phyloP scores from a whole-genome alignment of 2,113 vertebrate genomes.

The Leucopsar rothschildi region DNA sequence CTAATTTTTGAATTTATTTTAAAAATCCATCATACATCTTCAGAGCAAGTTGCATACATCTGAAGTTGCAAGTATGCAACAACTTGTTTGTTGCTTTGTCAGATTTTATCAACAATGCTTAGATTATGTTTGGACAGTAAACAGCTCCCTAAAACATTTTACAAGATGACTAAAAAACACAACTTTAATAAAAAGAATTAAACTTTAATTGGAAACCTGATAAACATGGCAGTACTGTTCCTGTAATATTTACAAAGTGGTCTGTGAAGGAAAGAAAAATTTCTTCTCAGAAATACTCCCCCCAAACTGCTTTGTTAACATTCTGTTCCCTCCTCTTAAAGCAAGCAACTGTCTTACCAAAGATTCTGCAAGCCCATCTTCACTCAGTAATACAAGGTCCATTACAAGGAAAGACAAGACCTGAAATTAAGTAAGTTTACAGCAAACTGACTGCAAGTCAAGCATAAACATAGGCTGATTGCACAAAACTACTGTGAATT shows the following conservation, averaged over 20 bases:
- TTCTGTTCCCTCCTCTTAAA: not conserved
- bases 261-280: not conserved
- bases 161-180: not conserved
- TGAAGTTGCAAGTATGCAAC: not conserved
- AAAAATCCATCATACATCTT: not conserved
- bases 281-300: not conserved
- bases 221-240: not conserved
- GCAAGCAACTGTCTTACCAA: not conserved
- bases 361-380: not conserved
- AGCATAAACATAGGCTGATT: not conserved
- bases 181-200: not conserved
- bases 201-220: not conserved
- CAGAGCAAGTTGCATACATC: not conserved
- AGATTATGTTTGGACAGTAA: not conserved
- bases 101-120: not conserved
- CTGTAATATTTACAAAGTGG: not conserved
- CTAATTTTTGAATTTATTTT: not conserved
- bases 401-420: not conserved
- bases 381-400: not conserved
- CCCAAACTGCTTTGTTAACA: accelerated
- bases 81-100: not conserved
- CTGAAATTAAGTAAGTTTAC: not conserved
- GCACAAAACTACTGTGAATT: not conserved
- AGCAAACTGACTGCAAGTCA: not conserved
- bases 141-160: not conserved